Conservation (phyloP, 1,140 invertebrate species). For the Aphaenogaster floridana region DNA sequence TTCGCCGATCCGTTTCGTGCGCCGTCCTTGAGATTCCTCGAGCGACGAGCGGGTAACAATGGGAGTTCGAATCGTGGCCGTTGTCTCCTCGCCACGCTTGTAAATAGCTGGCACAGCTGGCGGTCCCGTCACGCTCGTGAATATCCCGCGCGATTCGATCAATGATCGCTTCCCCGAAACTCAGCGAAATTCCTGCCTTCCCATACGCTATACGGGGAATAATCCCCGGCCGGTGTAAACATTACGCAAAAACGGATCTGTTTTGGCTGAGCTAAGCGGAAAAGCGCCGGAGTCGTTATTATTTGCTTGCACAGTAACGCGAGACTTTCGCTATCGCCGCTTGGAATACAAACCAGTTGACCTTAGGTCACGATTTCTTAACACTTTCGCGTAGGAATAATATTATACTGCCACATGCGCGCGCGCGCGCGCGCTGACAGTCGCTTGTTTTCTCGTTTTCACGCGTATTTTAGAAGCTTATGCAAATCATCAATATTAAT, state of each 20-base stretch:
- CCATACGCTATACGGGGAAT: not conserved
- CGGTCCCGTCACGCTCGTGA: conserved; percentile 37
- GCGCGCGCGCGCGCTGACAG: not conserved
- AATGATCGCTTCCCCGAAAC: conserved; percentile 49
- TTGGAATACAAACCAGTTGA: conserved; percentile 27
- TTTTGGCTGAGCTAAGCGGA: conserved; percentile 4
- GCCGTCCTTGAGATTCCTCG: conserved; percentile 43
- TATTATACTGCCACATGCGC: not conserved
- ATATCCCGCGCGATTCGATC: conserved; percentile 42
- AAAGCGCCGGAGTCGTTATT: conserved; percentile 38
- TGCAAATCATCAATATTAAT: conserved; percentile 23
- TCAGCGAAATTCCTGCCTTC: not conserved
- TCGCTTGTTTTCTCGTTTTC: conserved; percentile 16
- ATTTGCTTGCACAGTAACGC: not conserved
- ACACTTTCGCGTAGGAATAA: conserved; percentile 9
- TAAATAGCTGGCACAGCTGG: conserved; percentile 6
- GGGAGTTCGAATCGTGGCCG: not conserved
- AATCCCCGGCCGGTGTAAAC: conserved; percentile 47
- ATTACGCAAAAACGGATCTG: conserved; percentile 53
- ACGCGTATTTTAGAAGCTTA: not conserved
- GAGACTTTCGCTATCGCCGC: conserved; percentile 26
- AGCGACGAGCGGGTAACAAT: conserved; percentile 11
- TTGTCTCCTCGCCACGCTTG: conserved; percentile 11
- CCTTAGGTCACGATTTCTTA: conserved; percentile 42
- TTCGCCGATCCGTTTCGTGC: not conserved